Conservation (phyloP, 2,797 vertebrate species). For the Sardinella longiceps region DNA sequence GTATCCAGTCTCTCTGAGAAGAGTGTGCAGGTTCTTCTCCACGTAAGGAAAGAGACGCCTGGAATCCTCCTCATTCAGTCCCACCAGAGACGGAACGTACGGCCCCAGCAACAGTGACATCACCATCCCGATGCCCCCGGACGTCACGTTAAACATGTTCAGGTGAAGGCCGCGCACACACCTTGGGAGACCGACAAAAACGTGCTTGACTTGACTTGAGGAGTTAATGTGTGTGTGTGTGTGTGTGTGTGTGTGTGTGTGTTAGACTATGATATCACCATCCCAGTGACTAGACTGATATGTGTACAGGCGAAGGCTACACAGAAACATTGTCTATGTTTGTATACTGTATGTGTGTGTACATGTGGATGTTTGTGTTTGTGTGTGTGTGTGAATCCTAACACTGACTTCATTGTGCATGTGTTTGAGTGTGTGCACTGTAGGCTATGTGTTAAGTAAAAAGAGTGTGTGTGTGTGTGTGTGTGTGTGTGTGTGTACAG, state of each 20-base stretch:
- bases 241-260: not conserved
- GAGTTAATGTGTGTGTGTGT: not conserved
- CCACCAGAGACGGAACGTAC: slow-evolving; percentile 80
- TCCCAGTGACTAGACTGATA: no score
- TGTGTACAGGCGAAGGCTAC: no score
- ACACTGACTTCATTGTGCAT: no score
- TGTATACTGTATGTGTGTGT: no score
- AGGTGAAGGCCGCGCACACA: slow-evolving; percentile 82
- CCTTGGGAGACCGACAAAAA: slow-evolving; percentile 58
- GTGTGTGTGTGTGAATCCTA: no score
- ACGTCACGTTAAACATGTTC: slow-evolving; percentile 55
- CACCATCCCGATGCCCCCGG: slow-evolving; percentile 48
- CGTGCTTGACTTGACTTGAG: no score
- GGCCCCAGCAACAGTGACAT: slow-evolving; percentile 73
- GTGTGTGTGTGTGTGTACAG: not conserved
- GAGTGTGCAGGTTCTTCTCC: slow-evolving; percentile 70
- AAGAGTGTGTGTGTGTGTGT: not conserved
- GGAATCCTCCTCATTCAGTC: slow-evolving; percentile 77
- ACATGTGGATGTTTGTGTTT: no score
- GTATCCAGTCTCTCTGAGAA: slow-evolving; percentile 79
- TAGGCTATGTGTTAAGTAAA: no score
- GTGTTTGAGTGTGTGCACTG: no score
- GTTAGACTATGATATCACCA: not conserved
- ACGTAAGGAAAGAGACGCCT: slow-evolving; percentile 76
- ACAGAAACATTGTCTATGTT: no score